Percentiles rank a stretch among this genome's conserved stretches.
phyloP scores from a whole-genome alignment of 1,140 invertebrate genomes.

The Drosophila lini region DNA sequence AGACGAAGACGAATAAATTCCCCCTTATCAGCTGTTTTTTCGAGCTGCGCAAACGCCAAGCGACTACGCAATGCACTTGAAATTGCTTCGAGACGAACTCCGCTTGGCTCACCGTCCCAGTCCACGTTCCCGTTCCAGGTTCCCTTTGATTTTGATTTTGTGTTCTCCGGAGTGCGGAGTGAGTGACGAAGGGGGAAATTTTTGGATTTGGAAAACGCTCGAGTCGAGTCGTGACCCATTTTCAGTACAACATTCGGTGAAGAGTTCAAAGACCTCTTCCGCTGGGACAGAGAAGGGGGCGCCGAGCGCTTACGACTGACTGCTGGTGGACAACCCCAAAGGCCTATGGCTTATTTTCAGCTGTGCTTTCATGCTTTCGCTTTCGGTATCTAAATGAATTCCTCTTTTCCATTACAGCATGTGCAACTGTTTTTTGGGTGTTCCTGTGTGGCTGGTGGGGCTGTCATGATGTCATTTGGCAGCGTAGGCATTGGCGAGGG shows the following conservation, averaged over 20 bases:
- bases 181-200: constrained; percentile 48
- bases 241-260: constrained; percentile 54
- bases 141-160: constrained; percentile 21
- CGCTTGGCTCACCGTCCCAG: constrained; percentile 10
- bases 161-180: constrained; percentile 1
- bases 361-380: constrained; percentile 56
- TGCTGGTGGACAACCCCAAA: constrained; percentile 61
- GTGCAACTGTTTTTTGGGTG: constrained; percentile 63
- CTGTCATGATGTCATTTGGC: constrained; percentile 65
- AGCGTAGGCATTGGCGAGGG: constrained; percentile 31
- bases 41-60: constrained; percentile 67
- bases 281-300: background rate
- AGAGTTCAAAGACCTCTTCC: constrained; percentile 71
- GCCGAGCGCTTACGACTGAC: background rate
- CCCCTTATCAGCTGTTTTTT: constrained; percentile 53
- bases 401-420: constrained; percentile 36
- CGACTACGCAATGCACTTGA: constrained; percentile 75
- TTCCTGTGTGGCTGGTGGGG: constrained; percentile 3
- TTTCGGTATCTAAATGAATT: constrained; percentile 70
- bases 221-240: constrained; percentile 71
- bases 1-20: constrained; percentile 13
- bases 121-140: background rate
- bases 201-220: constrained; percentile 48
- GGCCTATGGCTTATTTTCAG: constrained; percentile 52
- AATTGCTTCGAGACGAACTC: constrained; percentile 54